phyloP scores from a whole-genome alignment of 1,140 invertebrate species.

The Nomia melanderi region DNA sequence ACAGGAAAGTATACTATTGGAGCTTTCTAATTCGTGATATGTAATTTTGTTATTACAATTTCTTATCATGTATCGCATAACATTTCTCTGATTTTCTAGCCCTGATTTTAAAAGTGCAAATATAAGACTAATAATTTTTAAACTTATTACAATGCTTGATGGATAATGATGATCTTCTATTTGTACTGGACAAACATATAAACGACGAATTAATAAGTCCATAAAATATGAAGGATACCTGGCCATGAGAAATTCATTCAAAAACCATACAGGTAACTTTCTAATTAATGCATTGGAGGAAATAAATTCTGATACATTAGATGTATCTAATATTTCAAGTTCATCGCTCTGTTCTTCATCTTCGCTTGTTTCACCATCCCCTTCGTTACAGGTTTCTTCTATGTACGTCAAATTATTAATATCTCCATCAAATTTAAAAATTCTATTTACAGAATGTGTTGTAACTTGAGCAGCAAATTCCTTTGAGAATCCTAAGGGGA shows the following conservation, averaged over 20 bases:
- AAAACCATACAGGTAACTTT: constrained; percentile 84
- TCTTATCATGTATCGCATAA: constrained; percentile 74
- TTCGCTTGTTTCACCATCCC: not conserved
- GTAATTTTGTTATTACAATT: constrained; percentile 72
- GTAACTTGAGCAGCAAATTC: constrained; percentile 56
- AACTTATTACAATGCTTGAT: constrained; percentile 83
- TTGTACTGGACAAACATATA: constrained; percentile 87
- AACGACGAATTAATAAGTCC: constrained; percentile 84
- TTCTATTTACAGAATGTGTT: constrained; percentile 11
- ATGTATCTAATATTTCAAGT: not conserved
- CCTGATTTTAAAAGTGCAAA: constrained; percentile 84
- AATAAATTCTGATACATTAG: constrained; percentile 18
- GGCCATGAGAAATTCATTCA: constrained; percentile 83
- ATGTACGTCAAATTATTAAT: constrained; percentile 46
- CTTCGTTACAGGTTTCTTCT: constrained; percentile 18
- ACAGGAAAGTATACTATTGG: constrained; percentile 68
- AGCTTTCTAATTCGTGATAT: constrained; percentile 63
- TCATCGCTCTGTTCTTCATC: constrained; percentile 28
- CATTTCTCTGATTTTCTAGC: constrained; percentile 68
- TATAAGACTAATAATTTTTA: constrained; percentile 85
- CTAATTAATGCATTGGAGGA: constrained; percentile 28
- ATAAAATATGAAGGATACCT: constrained; percentile 84
- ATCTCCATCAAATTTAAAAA: constrained; percentile 63
- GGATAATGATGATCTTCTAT: constrained; percentile 85
- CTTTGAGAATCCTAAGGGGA: constrained; percentile 58